These are phyloP conservation scores for Ianthella basta DNA, from an alignment of 37 sponge, comb jelly and placozoan genomes.

Conservation along the genomic window DNA sequence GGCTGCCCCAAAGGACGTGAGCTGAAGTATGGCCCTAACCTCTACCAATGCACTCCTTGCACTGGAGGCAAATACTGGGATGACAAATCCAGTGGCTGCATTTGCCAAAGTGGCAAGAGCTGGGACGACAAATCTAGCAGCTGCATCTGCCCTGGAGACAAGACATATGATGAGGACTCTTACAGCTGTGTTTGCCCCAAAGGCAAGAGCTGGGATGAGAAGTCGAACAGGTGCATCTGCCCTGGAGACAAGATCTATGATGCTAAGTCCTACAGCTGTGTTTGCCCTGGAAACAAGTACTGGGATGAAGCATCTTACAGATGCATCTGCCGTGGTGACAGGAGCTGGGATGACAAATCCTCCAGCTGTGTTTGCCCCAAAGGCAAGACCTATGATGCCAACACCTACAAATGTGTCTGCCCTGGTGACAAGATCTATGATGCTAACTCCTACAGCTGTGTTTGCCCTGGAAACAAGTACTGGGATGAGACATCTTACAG, in stretches of 20 bases:
- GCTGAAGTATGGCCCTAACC: background rate
- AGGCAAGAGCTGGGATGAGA: too few relatives aligned
- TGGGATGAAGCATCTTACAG: background rate
- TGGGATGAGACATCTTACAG: background rate
- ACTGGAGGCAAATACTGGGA: too few relatives aligned
- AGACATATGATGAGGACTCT: too few relatives aligned
- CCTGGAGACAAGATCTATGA: background rate
- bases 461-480: conserved; percentile 1
- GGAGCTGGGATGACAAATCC: background rate
- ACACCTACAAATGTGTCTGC: background rate
- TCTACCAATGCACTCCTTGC: background rate
- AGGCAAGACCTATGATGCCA: background rate
- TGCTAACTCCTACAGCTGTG: background rate
- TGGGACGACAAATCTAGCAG: too few relatives aligned
- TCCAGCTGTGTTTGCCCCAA: conserved; percentile 1
- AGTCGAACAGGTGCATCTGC: too few relatives aligned
- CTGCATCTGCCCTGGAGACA: too few relatives aligned
- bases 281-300: conserved; percentile 8
- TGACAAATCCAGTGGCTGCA: too few relatives aligned
- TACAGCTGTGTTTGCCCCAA: too few relatives aligned
- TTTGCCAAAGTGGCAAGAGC: too few relatives aligned
- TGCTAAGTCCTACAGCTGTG: background rate
- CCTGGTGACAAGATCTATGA: too few relatives aligned
- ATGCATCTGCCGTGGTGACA: background rate
- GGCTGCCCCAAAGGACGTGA: background rate